Evolutionary conservation across 1,140 invertebrate genomes (phyloP).

Genomic region (Euwallacea similis): DNA sequence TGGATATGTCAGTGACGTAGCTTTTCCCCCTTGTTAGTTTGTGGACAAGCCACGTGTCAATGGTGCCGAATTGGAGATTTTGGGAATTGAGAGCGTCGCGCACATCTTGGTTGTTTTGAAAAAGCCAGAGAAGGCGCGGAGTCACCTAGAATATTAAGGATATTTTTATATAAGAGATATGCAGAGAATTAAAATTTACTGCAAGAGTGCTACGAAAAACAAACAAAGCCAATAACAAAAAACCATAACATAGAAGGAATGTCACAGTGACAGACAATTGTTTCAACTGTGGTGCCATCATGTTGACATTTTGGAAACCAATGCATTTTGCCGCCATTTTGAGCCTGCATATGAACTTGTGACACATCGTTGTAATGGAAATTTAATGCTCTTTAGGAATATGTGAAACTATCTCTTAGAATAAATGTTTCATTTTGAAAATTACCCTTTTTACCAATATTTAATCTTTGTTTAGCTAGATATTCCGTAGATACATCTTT

Average conservation of each 20-base stretch:
- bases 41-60: conserved; percentile 92
- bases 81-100: conserved; percentile 62
- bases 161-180: background rate
- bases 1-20: conserved; percentile 86
- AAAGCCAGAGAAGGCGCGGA: conserved; percentile 67
- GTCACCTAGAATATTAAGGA: conserved; percentile 21
- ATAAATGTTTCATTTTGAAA: no score
- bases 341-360: no score
- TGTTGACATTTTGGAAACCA: no score
- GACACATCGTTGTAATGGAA: no score
- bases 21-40: conserved; percentile 63
- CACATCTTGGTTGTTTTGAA: conserved; percentile 71
- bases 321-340: no score
- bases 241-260: background rate
- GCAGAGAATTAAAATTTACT: no score
- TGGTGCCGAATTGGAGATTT: conserved; percentile 81
- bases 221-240: background rate
- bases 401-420: no score
- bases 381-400: no score
- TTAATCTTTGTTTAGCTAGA: no score
- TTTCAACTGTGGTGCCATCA: no score
- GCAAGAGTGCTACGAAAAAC: background rate
- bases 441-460: no score
- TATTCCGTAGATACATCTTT: no score
- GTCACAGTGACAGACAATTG: background rate